Evolutionary conservation across 2,797 vertebrate genomes (phyloP), one percentile per base, ranked within the genome.

Genomic region (Silurus lanzhouensis): DNA sequence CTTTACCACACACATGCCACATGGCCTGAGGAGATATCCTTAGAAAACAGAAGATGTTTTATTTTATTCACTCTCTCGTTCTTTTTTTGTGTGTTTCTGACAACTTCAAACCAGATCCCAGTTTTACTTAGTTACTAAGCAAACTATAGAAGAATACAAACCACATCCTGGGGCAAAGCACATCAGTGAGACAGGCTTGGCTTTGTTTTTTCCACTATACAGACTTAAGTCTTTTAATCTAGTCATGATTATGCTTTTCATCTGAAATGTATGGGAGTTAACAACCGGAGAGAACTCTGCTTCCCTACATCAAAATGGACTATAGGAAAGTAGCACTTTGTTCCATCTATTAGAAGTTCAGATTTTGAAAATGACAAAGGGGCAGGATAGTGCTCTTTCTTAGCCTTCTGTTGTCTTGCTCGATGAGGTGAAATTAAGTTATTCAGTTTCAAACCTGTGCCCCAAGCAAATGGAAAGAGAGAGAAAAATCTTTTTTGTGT

Each of bases 371-470:
- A 88, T 86, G 86, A 90, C 91, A 90, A 91, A 76, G 83, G 84
- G 82, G 67, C 76, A 75, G 79, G 52, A 79, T 91, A 88, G 6
- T 89, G 57, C 83, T 77, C 76, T 60, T 83, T 77, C 79, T 89
- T 87, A 84, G 64, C 27, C 79, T 66, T 84, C 78, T 86, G 82
- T 87, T 85, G 84, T 87, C 88, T 89, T 80, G 84, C 89, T 87
- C 70, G 90, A 93, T 90, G 90, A 92, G 87, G 66, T 88, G 86
- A 95, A 95, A 95, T 95, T 92, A 96, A 95, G 94, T 92, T 94
- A 94, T 96, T 95, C 89, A 58, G 84, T 95, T 95, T 94, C 95
- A 94, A 92, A 92, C 86, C 88, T 91, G 70, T 80, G 90, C 90
- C 91, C 81, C 82, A 84, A 88, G 86, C 92, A 94, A 93, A 93